phyloP scores from a whole-genome alignment of 30 jellyfish, hydroid and myxozoan species.

The Nemopilema nomurai region DNA sequence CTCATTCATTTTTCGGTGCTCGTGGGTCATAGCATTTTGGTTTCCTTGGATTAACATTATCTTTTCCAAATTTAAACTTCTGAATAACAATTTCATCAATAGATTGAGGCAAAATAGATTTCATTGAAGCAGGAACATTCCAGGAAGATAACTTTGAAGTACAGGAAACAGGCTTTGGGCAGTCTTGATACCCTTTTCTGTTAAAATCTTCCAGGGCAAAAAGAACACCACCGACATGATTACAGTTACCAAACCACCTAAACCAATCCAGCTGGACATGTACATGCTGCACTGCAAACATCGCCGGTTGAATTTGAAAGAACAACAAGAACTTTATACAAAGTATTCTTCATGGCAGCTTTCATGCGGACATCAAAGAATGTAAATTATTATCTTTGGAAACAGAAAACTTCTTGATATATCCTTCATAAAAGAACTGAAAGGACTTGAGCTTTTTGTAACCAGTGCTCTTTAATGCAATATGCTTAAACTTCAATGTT shows the following conservation, averaged over 20 bases:
- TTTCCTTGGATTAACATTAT: neutral
- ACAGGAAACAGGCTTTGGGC: conserved; percentile 9
- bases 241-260: conserved; percentile 41
- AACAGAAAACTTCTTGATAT: conserved; percentile 21
- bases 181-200: conserved; percentile 28
- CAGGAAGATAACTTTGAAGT: conserved; percentile 48
- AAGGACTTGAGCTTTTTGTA: conserved; percentile 26
- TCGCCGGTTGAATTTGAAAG: conserved; percentile 16
- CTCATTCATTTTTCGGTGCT: neutral
- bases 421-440: conserved; percentile 12
- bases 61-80: conserved; percentile 24
- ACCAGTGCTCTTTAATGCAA: conserved; percentile 8
- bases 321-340: neutral
- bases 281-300: conserved; percentile 43
- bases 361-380: conserved; percentile 35
- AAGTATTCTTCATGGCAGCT: conserved; percentile 38
- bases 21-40: conserved; percentile 9
- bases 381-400: conserved; percentile 21
- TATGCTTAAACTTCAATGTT: conserved; percentile 20
- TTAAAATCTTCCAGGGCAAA: conserved; percentile 44
- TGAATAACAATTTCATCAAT: conserved; percentile 44
- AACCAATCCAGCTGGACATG: conserved; percentile 38
- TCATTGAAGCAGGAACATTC: conserved; percentile 18
- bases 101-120: conserved; percentile 8
- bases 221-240: conserved; percentile 37